Evolutionary conservation across 2,888 invertebrate genomes (phyloP).

Genomic region (Lordiphosa andalusiaca): DNA sequence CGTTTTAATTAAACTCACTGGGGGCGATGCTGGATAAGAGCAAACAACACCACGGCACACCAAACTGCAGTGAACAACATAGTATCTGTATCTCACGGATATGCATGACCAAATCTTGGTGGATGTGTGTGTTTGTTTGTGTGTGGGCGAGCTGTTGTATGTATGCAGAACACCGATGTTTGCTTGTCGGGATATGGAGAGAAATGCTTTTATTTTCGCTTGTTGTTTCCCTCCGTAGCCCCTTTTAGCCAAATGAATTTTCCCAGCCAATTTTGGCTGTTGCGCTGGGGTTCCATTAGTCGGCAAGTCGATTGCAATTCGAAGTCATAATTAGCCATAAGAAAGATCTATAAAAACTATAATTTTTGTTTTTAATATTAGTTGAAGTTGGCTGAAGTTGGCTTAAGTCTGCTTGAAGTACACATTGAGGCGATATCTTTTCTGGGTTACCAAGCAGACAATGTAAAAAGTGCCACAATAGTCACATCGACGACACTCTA

Average conservation of each 20-base stretch:
- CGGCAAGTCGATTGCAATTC: conserved; percentile 23
- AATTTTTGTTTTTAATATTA: too few species aligned
- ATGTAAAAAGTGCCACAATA: conserved; percentile 40
- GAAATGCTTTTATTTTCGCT: conserved; percentile 33
- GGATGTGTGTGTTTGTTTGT: background rate
- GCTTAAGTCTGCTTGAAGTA: background rate
- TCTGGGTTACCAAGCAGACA: conserved; percentile 34
- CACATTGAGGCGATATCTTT: background rate
- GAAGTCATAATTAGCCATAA: too few species aligned
- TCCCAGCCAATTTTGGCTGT: conserved; percentile 31
- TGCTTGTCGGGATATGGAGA: conserved; percentile 14
- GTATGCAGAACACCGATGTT: conserved; percentile 23
- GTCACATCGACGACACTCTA: conserved; percentile 42
- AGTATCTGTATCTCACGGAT: conserved; percentile 31
- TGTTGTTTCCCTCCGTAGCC: conserved; percentile 4
- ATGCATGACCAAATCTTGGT: conserved; percentile 10
- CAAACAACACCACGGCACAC: conserved; percentile 2
- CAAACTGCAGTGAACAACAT: background rate
- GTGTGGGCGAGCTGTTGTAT: conserved; percentile 11
- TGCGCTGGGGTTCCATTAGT: conserved; percentile 1
- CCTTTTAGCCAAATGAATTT: conserved; percentile 21
- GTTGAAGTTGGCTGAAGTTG: background rate
- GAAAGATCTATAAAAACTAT: too few species aligned
- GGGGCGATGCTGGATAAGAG: conserved; percentile 13
- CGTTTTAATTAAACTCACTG: conserved; percentile 54